Evolutionary conservation across 2,888 invertebrate genomes (phyloP), one percentile per base, ranked within the genome.

Genomic region (Spisula solida): DNA sequence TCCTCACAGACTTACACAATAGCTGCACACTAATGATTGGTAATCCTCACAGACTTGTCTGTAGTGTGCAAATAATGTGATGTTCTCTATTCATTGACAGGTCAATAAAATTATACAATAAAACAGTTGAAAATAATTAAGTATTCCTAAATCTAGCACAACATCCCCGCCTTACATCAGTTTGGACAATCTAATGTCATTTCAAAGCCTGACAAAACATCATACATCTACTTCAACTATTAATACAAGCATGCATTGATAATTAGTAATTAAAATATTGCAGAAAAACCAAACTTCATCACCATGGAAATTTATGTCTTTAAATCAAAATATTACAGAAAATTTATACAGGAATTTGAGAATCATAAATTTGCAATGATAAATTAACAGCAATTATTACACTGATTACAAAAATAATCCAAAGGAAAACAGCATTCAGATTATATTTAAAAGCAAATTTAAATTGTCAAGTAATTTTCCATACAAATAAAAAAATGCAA

Each of bases 361-460:
- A 66, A 5, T 41, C 4, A 41, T 41, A 41, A 66, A 25, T 4
- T 25, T 10, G 51, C 51, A 51, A 16, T 51, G 51, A 51, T 51
- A 1, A 51, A 51, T 51, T 51, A n/a, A 51, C 51, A 51, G 51
- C 6, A 12, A 51, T 51, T 51, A n/a, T 25, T 25, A 25, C 25
- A 66, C n/a, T 25, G 10, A 66, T 84, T 78, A 51, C 18, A 78
- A 55, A 78, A 55, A 16, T 51, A 51, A 75, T 84, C 55, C 48
- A 78, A 55, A 41, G 41, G 41, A 41, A 70, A 51, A 31, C 55
- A 75, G 31, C 78, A 84, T 55, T 55, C 51, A 34, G 84, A 78
- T 51, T 51, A 18, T 70, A 51, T 29, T 75, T 51, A 29, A 55
- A 66, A 25, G 60, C 25, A 66, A 66, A 25, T 25, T 5, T 66